Evolutionary conservation across 2,113 vertebrate genomes (phyloP), one percentile per base, ranked within the genome.

Genomic region (Macroglossus sobrinus): DNA sequence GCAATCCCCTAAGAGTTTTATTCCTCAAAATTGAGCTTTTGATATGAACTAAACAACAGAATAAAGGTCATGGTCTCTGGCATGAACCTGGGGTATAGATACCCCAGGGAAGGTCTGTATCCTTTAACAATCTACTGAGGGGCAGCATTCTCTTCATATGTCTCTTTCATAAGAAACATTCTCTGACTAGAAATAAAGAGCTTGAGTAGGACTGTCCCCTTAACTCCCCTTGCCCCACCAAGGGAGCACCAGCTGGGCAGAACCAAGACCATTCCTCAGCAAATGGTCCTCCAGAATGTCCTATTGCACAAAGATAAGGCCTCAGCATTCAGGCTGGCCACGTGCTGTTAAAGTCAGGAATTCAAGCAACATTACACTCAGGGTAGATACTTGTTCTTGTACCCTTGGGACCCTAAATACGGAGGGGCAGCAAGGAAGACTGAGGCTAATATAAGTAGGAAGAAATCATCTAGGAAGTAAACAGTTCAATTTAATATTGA

Each of bases 1-100:
- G 89, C 26, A 76, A 61, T 76, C 74, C 47, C 78, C 80, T 91
- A 64, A 91, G 50, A 63, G 30, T 68, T 88, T 69, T 87, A 75
- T 69, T 93, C 89, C 71, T 96, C 30, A 35, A 6, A 81, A 59
- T 24, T 95, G 89, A 93, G 69, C 53, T 94, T 92, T 74, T 43
- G 15, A 35, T 66, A 87, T 94, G 50, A 72, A 86, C 64, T 81
- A n/a, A 80, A 87, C 43, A 82, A 38, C 35, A 91, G 76, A 87
- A 55, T 71, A 38, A 93, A 89, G 50, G 85, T 92, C 89, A 81
- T n/a, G 28, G 38, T 71, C 22, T 88, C 76, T 72, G 50, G 59
- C 35, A 93, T 68, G 53, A 80, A 76, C 6, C 66, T 72, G 22
- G 68, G 71, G 14, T 14, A 94, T 4, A 74, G 45, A 47, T 80